Conservation (phyloP, 2,888 invertebrate species). For the Hirudinaria manillensis region DNA sequence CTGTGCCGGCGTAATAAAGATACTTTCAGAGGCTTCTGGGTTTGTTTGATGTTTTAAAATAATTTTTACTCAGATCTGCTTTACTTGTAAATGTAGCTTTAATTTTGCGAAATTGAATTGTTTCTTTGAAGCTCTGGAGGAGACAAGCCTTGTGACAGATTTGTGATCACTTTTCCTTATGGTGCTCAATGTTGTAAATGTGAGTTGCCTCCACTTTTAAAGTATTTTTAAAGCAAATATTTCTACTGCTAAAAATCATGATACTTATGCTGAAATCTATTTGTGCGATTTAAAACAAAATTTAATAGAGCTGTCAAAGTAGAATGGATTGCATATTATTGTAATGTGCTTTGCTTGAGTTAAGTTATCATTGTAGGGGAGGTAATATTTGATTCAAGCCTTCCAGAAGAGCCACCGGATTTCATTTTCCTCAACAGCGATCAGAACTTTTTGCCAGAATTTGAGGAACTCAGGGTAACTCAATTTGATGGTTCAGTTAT, state of each 20-base stretch:
- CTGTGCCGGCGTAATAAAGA: background rate
- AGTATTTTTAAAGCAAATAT: background rate
- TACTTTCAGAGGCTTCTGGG: background rate
- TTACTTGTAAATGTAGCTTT: too few relatives aligned
- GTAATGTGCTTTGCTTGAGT: too few relatives aligned
- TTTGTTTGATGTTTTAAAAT: background rate
- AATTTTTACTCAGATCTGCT: too few relatives aligned
- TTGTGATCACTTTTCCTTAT: background rate
- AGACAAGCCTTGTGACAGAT: background rate
- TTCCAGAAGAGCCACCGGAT: slow-evolving; percentile 68
- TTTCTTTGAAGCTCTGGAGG: background rate
- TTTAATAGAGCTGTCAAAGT: background rate
- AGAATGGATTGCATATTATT: background rate
- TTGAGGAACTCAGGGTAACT: slow-evolving; percentile 51
- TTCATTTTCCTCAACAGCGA: slow-evolving; percentile 65
- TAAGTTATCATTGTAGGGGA: slow-evolving; percentile 59
- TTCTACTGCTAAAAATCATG: too few relatives aligned
- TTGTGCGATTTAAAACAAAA: background rate
- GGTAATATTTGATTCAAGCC: slow-evolving; percentile 63
- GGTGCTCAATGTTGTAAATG: slow-evolving; percentile 7
- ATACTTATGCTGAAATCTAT: background rate
- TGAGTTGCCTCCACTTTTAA: background rate
- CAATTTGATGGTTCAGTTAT: background rate
- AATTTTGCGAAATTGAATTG: background rate
- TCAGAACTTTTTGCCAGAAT: slow-evolving; percentile 62